Evolutionary conservation across 2,888 invertebrate species (phyloP).

Genomic region (Steromphala cineraria): DNA sequence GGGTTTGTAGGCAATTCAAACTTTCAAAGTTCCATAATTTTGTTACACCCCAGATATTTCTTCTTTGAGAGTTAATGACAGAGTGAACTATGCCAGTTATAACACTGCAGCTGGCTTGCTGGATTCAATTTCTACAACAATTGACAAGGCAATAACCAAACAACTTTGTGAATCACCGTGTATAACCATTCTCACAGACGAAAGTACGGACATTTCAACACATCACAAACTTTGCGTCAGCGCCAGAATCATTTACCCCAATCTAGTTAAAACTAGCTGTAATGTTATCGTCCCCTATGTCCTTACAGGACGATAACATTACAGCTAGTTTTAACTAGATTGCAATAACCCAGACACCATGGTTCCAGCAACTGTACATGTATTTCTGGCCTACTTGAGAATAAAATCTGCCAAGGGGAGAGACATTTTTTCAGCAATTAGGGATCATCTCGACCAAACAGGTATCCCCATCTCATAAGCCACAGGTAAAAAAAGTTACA

Average conservation of each 20-base stretch:
- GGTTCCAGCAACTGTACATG: too few relatives aligned
- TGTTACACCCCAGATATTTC: slow-evolving; percentile 25
- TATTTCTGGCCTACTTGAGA: slow-evolving; percentile 26
- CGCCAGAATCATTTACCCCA: slow-evolving; percentile 27
- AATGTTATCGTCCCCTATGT: too few relatives aligned
- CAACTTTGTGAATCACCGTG: slow-evolving; percentile 24
- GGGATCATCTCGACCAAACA: background rate
- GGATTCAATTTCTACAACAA: slow-evolving; percentile 14
- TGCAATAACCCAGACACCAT: slow-evolving; percentile 27
- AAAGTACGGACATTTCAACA: slow-evolving; percentile 30
- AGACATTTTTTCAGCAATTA: background rate
- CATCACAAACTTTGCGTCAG: slow-evolving; percentile 14
- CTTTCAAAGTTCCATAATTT: slow-evolving; percentile 27
- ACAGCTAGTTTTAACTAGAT: too few relatives aligned
- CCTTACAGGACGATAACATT: too few relatives aligned
- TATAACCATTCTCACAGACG: slow-evolving; percentile 32
- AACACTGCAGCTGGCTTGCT: slow-evolving; percentile 26
- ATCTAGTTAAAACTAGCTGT: too few relatives aligned
- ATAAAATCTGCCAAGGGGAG: slow-evolving; percentile 20
- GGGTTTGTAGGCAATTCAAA: too few relatives aligned
- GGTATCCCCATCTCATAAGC: background rate
- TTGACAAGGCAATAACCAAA: slow-evolving; percentile 26
- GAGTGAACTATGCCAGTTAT: slow-evolving; percentile 20
- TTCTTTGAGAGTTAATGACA: background rate
- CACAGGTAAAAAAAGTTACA: too few relatives aligned